Base-by-base conservation (phyloP, 2,797 vertebrate species). In the Luscinia luscinia region DNA sequence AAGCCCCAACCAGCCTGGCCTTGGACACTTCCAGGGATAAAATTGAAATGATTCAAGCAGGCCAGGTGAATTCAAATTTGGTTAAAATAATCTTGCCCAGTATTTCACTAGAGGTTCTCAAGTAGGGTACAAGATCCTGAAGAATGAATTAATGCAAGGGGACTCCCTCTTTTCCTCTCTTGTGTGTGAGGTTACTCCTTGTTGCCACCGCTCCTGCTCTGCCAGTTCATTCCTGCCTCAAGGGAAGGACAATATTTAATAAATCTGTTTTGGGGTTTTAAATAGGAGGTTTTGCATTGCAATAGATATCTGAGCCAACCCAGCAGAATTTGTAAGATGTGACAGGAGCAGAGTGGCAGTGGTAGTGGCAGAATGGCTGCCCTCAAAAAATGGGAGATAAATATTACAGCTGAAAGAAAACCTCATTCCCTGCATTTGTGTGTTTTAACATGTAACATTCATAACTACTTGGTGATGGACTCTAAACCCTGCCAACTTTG, bases 391-490 rank as follows among this genome's bases (percentile, higher is more conserved):
- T 3, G 4, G 57, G 63, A 94, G 74, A 96, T 73, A 95, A 90
- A 68, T 84, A 91, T 82, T 94, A 66, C 61, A 91, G 34, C 48
- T 86, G 91, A 90, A 92, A 75, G 90, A 86, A 95, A 95, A 96
- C 85, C 85, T 94, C 83, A 79, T 59, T 87, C 84, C 77, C 67
- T 90, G 80, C 59, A 54, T 87, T 89, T 96, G 80, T 90, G 89
- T 89, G 70, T 70, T 96, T 84, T 82, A 93, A 88, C 84, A 51
- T 54, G 24, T 79, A 95, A 76, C 67, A 88, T 54, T 83, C 77
- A 73, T 67, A 94, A 73, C 63, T 91, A 84, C 85, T 93, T 95
- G 94, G 77, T 96, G 95, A 90, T 90, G 92, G 85, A 73, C 87
- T 88, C 77, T 46, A 94, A 95, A 67, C 28, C 49, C 57, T 1